These are phyloP conservation scores for Xestia xanthographa DNA, from an alignment of 2,888 invertebrate species.

Conservation along the genomic window DNA sequence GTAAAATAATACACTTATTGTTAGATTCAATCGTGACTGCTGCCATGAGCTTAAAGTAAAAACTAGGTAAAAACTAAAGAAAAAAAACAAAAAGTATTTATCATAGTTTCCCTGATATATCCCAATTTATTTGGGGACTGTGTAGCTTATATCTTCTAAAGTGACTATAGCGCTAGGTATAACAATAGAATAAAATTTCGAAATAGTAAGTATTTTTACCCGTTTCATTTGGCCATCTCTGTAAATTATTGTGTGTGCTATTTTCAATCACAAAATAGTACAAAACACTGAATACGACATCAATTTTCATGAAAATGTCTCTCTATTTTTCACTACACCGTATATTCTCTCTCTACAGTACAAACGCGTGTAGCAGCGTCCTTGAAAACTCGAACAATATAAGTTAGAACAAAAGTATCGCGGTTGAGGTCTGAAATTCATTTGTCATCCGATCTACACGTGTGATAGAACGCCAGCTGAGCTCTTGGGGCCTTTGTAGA, in stretches of 20 bases:
- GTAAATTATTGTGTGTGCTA: not conserved
- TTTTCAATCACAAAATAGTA: not conserved
- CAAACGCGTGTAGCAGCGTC: slow-evolving; percentile 14
- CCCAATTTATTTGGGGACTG: not conserved
- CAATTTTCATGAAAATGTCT: not conserved
- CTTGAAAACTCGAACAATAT: slow-evolving; percentile 40
- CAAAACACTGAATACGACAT: not conserved
- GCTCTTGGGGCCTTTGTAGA: not conserved
- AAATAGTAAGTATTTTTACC: not conserved
- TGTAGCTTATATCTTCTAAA: not conserved
- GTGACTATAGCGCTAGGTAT: not conserved
- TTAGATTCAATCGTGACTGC: not conserved
- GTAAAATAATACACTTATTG: not conserved
- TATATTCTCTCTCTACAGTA: not conserved
- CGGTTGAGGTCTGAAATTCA: slow-evolving; percentile 28
- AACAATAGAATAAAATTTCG: not conserved
- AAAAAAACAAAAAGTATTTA: no score
- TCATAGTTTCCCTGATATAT: not conserved
- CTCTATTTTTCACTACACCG: slow-evolving; percentile 1
- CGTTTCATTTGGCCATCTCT: not conserved
- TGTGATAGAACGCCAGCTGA: slow-evolving; percentile 29
- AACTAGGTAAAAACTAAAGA: no score
- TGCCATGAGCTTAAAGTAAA: no score
- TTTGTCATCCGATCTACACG: slow-evolving; percentile 56
- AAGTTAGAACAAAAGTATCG: slow-evolving; percentile 45